phyloP scores from a whole-genome alignment of 2,113 vertebrate species.

The Phasianus colchicus region DNA sequence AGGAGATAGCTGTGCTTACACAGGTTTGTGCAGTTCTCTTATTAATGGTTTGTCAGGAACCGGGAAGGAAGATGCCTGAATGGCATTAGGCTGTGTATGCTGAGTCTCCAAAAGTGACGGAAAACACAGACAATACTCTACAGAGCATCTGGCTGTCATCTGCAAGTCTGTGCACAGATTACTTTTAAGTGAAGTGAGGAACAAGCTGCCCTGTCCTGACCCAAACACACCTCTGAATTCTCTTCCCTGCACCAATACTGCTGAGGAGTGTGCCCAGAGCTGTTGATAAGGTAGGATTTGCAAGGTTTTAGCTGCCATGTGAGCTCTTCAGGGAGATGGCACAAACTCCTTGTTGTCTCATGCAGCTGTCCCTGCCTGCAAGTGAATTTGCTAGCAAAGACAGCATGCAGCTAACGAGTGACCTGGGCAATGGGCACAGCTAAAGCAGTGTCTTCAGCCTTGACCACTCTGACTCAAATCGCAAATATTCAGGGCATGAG shows the following conservation, averaged over 20 bases:
- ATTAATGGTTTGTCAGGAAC: neutral
- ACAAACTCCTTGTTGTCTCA: neutral
- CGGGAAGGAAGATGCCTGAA: neutral
- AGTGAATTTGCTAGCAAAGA: neutral
- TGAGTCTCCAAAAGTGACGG: neutral
- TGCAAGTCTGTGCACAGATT: neutral
- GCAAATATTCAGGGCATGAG: neutral
- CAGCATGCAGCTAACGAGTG: neutral
- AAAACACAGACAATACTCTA: neutral
- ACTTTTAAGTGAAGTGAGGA: neutral
- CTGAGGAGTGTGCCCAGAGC: neutral
- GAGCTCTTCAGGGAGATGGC: neutral
- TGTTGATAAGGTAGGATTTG: neutral
- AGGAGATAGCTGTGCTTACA: neutral
- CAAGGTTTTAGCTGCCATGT: neutral
- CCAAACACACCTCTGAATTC: neutral
- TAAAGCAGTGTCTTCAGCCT: neutral
- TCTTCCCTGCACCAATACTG: neutral
- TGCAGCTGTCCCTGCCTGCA: neutral
- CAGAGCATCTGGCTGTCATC: neutral
- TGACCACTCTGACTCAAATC: fast-evolving
- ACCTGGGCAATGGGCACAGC: neutral
- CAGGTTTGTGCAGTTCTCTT: neutral
- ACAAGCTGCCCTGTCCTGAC: neutral
- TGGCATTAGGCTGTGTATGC: neutral